Evolutionary conservation across 1,140 invertebrate species (phyloP), one percentile per base, ranked within the genome.

Genomic region (Sycophaga agraensis): DNA sequence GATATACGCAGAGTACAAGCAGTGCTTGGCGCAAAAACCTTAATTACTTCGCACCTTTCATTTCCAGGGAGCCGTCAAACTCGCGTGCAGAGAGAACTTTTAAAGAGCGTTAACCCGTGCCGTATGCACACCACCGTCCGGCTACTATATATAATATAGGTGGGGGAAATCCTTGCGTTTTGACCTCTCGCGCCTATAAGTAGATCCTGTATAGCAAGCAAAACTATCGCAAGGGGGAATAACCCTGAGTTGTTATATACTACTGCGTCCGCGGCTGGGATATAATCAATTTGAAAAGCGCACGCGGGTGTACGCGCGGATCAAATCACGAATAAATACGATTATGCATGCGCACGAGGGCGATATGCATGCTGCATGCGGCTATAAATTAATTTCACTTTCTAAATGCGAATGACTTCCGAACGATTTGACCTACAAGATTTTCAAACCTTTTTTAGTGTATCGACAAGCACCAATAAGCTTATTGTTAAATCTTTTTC

Each of bases 331-430:
- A 59, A 42, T 50, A 50, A 50, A 50, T 31, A 42, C 45, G 56
- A 59, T 59, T 59, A 59, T 50, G 46, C 46, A 50, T 40, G 55
- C 45, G 42, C 55, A 37, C 55, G 43, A 57, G 2, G 5, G 42
- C 34, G 26, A 48, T 57, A 26, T 37, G 40, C 17, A 14, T 31
- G 19, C 17, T 16, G 31, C 35, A 35, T 21, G n/a, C n/a, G 35
- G 35, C 39, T 59, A 48, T 59, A 59, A 59, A 59, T 59, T 59
- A 49, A 59, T 59, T 59, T 59, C 56, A 59, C 56, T 59, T 59
- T 59, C 56, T 59, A 59, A 59, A 59, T 31, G 46, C 56, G 56
- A 59, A 59, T 42, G 42, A 50, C 56, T 59, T 59, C 56, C 46
- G 24, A 59, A 49, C 35, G 22, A 50, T 42, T 59, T 49, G 45